Evolutionary conservation across 2,888 invertebrate species (phyloP).

Genomic region (Andrena trimmerana): DNA sequence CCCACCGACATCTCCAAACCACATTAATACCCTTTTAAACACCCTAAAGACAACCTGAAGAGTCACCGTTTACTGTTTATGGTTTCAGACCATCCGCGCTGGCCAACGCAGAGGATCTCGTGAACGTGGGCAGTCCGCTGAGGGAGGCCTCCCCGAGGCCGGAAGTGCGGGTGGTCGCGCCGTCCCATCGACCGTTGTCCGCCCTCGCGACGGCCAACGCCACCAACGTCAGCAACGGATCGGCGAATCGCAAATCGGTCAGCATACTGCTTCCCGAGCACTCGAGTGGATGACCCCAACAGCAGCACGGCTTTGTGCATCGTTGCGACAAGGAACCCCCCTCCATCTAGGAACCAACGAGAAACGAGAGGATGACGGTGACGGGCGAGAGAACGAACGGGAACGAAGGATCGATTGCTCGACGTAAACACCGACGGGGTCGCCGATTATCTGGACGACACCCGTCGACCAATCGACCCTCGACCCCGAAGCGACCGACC

Average conservation of each 20-base stretch:
- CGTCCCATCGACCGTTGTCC: constrained; percentile 77
- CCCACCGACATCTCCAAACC: background rate
- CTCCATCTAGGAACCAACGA: constrained; percentile 65
- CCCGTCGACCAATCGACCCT: constrained; percentile 21
- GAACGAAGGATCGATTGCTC: constrained; percentile 7
- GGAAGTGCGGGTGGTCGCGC: constrained; percentile 81
- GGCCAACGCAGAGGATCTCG: constrained; percentile 72
- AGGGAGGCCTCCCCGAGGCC: constrained; percentile 78
- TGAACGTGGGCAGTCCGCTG: constrained; percentile 73
- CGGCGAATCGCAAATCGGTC: constrained; percentile 81
- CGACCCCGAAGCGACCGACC: background rate
- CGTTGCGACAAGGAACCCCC: constrained; percentile 78
- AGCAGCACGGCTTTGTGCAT: constrained; percentile 77
- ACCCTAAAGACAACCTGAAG: background rate
- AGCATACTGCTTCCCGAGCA: constrained; percentile 83
- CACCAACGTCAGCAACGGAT: constrained; percentile 40
- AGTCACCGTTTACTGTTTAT: background rate
- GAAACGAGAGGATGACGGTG: background rate
- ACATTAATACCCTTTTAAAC: background rate
- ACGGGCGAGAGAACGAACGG: background rate
- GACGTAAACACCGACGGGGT: background rate
- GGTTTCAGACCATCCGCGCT: constrained; percentile 68
- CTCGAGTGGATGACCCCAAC: constrained; percentile 80
- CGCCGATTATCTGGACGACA: background rate
- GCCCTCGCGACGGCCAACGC: constrained; percentile 54